Percentiles rank a stretch among this genome's conserved stretches.
Evolutionary conservation across 1,140 invertebrate genomes (phyloP).

Genomic region (Ceratina australensis): DNA sequence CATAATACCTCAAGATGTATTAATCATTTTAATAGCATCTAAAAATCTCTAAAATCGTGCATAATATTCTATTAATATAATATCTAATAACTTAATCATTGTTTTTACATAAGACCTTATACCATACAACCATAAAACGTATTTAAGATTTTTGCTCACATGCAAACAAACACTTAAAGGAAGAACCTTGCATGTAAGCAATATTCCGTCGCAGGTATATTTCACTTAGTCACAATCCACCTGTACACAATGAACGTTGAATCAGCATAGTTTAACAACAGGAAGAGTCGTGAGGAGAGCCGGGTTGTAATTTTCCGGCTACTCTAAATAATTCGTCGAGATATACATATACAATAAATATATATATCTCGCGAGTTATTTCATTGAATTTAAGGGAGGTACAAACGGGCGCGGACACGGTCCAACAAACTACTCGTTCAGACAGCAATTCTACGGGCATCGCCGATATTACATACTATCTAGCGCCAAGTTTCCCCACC

Average conservation of each 20-base stretch:
- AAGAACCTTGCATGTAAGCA: too few species aligned
- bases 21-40: too few species aligned
- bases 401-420: constrained; percentile 30
- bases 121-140: too few species aligned
- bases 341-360: background rate
- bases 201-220: background rate
- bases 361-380: constrained; percentile 12
- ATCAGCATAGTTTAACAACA: constrained; percentile 25
- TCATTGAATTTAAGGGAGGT: constrained; percentile 44
- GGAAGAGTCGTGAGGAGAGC: background rate
- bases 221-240: background rate
- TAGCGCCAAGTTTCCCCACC: constrained; percentile 2
- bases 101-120: too few species aligned
- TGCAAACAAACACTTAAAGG: too few species aligned
- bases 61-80: too few species aligned
- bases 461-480: constrained; percentile 57
- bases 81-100: too few species aligned
- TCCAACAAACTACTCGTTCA: constrained; percentile 59
- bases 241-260: constrained; percentile 15
- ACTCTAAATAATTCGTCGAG: constrained; percentile 28
- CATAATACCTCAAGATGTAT: too few species aligned
- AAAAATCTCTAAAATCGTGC: too few species aligned
- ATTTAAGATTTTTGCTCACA: too few species aligned
- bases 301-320: constrained; percentile 19
- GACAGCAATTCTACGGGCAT: constrained; percentile 52